Base-by-base conservation (phyloP, 2,888 invertebrate genomes). In the Spilarctia lutea region DNA sequence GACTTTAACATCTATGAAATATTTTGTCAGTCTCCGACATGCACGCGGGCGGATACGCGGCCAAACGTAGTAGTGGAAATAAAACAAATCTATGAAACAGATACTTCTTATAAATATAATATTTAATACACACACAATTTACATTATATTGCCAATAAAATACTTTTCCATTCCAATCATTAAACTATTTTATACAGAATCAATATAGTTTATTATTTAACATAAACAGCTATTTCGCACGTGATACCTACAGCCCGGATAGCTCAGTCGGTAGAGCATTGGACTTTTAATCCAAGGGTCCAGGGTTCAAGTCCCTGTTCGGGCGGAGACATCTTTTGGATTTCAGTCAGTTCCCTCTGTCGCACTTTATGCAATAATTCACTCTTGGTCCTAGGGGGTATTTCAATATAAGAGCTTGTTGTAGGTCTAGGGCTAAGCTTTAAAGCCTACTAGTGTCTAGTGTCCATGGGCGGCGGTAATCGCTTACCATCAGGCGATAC, bases 211-310 rank as follows among this genome's bases (percentile, higher is more conserved):
- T n/a, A 66, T 42, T 0, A 11, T 45, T 71, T 30, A 71, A 27
- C n/a, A 1, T 18, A 33, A 66, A 72, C 66, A n/a, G 52, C 27
- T 52, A 72, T 72, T 72, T 56, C 68, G 1, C n/a, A n/a, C n/a
- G n/a, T n/a, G n/a, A n/a, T n/a, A n/a, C n/a, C n/a, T n/a, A 74
- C 0, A 3, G 83, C 83, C 83, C 83, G 84, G 84, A 81, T 85
- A 84, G 97, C 97, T 97, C 97, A 97, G 97, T 97, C 96, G 97
- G 97, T 97, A 97, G 97, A 97, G 97, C 97, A 96, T 97, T 97
- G 97, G 97, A 97, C 97, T 97, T 97, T 97, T 97, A 97, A 97
- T 97, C 97, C 97, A 97, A 97, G 97, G 97, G 97, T 83, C 84
- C 83, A 84, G 81, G 83, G 84, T 84, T 84, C 83, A 83, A 83